Conservation (phyloP, 2,113 vertebrate species). For the Pantherophis guttatus region DNA sequence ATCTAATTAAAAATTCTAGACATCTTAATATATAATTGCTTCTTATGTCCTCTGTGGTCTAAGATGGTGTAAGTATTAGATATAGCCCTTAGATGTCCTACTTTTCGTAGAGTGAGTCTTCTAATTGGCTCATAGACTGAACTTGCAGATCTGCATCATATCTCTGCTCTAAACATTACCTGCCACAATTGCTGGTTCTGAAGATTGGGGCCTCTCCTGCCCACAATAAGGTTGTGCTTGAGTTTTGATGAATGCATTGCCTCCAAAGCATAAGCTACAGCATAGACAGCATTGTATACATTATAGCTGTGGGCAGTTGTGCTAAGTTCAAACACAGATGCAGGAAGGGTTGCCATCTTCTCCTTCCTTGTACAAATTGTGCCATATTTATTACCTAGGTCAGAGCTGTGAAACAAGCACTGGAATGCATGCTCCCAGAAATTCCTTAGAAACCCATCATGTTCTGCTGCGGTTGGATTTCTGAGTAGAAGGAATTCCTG, state of each 20-base stretch:
- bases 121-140: background rate
- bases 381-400: background rate
- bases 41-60: no score
- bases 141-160: background rate
- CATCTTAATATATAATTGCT: no score
- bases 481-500: background rate
- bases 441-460: background rate
- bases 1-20: no score
- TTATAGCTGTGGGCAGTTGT: background rate
- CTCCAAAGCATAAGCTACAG: background rate
- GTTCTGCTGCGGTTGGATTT: background rate
- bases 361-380: background rate
- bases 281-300: background rate
- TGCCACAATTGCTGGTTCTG: background rate
- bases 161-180: background rate
- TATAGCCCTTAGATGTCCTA: background rate
- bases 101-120: background rate
- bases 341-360: background rate
- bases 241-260: background rate
- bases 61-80: no score
- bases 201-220: background rate
- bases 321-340: background rate
- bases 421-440: background rate
- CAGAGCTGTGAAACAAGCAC: background rate
- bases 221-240: no score